Percentiles rank a stretch among this genome's conserved stretches.
These are phyloP conservation scores for Amphipoea oculea DNA, from an alignment of 2,888 invertebrate genomes.

Conservation along the genomic window DNA sequence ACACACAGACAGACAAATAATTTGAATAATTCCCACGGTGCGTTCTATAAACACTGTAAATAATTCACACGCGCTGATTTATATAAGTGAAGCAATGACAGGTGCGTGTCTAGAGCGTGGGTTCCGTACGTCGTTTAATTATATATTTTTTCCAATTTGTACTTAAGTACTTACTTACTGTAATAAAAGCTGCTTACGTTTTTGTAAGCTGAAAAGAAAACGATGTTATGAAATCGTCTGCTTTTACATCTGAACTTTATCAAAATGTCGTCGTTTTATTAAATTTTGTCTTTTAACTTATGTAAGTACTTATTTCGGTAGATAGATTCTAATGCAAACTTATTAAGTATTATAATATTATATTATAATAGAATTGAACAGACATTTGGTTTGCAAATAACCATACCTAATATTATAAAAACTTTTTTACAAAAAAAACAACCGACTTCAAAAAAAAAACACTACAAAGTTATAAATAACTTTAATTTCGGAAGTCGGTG, in stretches of 20 bases:
- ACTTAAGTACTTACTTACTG: no score
- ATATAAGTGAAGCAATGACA: constrained; percentile 26
- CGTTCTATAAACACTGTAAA: constrained; percentile 22
- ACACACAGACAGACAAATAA: neutral
- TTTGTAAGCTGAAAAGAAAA: neutral
- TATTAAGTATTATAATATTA: no score
- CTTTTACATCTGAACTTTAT: neutral
- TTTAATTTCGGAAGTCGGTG: no score
- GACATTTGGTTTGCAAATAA: no score
- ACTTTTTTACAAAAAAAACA: no score
- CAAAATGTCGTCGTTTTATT: neutral
- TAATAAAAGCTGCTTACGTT: neutral
- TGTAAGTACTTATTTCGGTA: neutral
- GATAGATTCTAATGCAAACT: neutral
- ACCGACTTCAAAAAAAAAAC: no score
- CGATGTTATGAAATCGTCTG: neutral
- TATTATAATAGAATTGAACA: neutral
- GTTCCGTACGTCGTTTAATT: constrained; percentile 32
- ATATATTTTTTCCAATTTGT: neutral
- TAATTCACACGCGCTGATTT: constrained; percentile 13
- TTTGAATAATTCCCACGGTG: constrained; percentile 22
- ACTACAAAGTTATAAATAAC: no score
- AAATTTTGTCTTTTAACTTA: neutral
- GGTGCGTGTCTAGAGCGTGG: neutral
- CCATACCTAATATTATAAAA: no score